Conservation (phyloP, 2,888 invertebrate genomes). For the Acanthosepion esculentum region DNA sequence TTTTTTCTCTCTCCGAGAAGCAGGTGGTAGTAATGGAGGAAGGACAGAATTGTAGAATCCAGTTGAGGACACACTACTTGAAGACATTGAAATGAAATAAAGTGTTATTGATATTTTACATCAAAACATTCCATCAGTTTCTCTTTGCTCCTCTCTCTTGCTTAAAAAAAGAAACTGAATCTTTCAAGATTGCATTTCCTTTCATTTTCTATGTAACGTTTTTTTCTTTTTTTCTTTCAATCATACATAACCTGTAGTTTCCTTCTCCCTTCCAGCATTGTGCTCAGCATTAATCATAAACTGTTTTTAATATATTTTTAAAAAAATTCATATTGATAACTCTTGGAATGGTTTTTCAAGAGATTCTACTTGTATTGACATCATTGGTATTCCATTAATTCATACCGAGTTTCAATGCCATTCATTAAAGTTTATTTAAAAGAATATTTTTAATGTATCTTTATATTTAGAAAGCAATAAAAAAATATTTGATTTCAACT, state of each 20-base stretch:
- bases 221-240: not conserved
- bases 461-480: not conserved
- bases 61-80: too few species aligned
- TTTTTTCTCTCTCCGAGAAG: not conserved
- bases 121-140: not conserved
- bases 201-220: not conserved
- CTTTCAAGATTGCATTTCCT: not conserved
- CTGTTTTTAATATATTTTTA: not conserved
- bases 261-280: too few species aligned
- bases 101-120: not conserved
- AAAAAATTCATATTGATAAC: not conserved
- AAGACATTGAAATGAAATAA: too few species aligned
- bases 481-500: not conserved
- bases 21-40: not conserved
- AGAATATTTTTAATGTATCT: not conserved
- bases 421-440: not conserved
- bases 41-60: too few species aligned
- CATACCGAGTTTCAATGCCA: not conserved
- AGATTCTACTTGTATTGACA: not conserved
- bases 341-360: not conserved
- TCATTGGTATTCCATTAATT: not conserved
- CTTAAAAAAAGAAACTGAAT: not conserved
- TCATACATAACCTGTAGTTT: not conserved
- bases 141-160: not conserved
- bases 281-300: not conserved